A percentile compares a stretch with the other conserved stretches of the same genome.
These are phyloP conservation scores for Ceraclea dissimilis DNA, from an alignment of 2,888 invertebrate species.

Conservation along the genomic window DNA sequence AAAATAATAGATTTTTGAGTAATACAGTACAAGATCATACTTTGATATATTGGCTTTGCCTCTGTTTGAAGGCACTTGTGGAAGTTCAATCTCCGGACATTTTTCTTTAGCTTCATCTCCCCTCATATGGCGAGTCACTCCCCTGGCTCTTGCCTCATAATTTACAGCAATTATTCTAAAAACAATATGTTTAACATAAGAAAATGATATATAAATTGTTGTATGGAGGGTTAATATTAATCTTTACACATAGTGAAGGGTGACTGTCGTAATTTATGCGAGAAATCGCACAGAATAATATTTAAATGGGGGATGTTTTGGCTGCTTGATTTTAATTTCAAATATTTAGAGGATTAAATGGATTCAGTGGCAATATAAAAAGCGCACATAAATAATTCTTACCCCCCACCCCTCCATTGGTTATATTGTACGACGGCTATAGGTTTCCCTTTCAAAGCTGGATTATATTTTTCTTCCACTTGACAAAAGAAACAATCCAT, in stretches of 20 bases:
- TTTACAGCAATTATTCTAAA: constrained; percentile 92
- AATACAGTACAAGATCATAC: too few species aligned
- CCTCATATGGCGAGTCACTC: constrained; percentile 85
- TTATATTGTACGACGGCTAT: constrained; percentile 96
- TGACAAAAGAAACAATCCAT: constrained; percentile 99
- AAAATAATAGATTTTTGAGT: too few species aligned
- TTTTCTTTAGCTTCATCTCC: constrained; percentile 84
- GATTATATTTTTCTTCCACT: constrained; percentile 89
- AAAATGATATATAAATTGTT: not conserved
- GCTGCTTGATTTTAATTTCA: too few species aligned
- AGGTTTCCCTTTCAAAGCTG: constrained; percentile 76
- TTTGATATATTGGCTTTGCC: constrained; percentile 93
- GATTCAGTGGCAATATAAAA: too few species aligned
- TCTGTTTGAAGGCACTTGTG: constrained; percentile 74
- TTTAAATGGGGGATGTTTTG: too few species aligned
- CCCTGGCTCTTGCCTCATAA: constrained; percentile 86
- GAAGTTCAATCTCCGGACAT: constrained; percentile 81
- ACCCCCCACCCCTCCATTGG: constrained; percentile 91
- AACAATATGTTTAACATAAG: too few species aligned
- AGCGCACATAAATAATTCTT: too few species aligned
- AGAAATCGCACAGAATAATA: too few species aligned
- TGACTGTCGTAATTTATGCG: too few species aligned
- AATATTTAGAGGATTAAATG: too few species aligned
- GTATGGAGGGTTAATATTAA: not conserved
- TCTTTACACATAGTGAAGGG: not conserved